A percentile compares a stretch with the other conserved stretches of the same genome.
Conservation (phyloP, 2,113 vertebrate genomes). For the Aleadryas rufinucha region DNA sequence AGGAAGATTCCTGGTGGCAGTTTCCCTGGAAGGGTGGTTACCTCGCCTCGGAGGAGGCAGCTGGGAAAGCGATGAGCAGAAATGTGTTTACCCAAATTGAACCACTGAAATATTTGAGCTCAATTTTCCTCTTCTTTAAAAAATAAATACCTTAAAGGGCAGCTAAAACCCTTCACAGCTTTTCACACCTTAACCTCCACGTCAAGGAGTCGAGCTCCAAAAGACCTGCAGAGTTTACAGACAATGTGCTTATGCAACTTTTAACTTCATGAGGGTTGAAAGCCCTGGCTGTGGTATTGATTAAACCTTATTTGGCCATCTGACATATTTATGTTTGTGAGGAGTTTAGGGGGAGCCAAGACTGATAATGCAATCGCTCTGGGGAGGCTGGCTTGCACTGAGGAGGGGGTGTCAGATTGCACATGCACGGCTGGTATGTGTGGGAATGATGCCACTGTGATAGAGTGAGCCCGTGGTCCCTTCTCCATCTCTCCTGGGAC, state of each 20-base stretch:
- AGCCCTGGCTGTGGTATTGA: background rate
- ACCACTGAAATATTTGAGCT: background rate
- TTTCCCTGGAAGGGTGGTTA: background rate
- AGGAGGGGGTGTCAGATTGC: background rate
- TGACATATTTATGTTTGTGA: background rate
- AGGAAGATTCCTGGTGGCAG: background rate
- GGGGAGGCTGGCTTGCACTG: rapidly evolving
- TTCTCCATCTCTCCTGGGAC: background rate
- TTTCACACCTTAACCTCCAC: rapidly evolving
- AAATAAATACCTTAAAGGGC: background rate
- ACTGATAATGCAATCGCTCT: background rate
- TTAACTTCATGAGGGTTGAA: background rate
- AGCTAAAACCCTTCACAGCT: background rate
- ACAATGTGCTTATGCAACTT: background rate
- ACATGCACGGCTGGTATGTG: background rate
- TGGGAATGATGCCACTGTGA: background rate
- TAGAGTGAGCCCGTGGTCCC: background rate
- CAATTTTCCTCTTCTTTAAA: background rate
- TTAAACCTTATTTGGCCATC: background rate
- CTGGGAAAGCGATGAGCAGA: background rate
- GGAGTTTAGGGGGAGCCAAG: background rate
- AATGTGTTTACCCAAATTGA: rapidly evolving
- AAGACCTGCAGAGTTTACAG: background rate
- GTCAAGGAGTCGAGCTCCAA: background rate
- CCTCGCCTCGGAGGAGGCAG: background rate